phyloP scores from a whole-genome alignment of 2,113 vertebrate genomes.

The Pelmatolapia mariae region DNA sequence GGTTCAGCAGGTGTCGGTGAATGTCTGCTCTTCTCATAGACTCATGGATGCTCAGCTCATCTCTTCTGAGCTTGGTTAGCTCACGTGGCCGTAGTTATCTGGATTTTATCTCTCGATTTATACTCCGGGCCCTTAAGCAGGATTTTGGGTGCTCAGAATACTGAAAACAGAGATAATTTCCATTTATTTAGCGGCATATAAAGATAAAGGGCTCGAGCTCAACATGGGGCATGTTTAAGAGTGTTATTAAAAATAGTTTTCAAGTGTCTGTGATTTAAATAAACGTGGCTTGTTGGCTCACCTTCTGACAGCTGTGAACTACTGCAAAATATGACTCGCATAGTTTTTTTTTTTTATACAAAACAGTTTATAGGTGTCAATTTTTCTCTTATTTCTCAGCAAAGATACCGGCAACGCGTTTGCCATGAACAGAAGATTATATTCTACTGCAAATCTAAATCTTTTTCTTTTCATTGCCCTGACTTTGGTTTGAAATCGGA shows the following conservation, averaged over 20 bases:
- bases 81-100: neutral
- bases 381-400: neutral
- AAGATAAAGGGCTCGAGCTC: neutral
- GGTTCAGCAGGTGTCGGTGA: neutral
- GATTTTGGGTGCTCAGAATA: neutral
- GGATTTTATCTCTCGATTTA: neutral
- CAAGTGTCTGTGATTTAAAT: neutral
- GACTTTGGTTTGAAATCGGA: neutral
- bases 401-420: neutral
- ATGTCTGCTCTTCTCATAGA: accelerated
- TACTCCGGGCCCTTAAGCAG: neutral
- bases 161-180: neutral
- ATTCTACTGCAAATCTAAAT: neutral
- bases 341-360: neutral
- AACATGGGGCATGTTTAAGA: neutral
- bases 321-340: neutral
- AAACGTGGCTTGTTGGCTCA: neutral
- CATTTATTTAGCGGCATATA: neutral
- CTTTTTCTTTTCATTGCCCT: neutral
- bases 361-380: neutral
- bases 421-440: neutral
- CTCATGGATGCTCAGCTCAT: accelerated
- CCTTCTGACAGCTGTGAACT: neutral
- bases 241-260: neutral
- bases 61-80: accelerated